Conservation (phyloP, 2,113 vertebrate genomes). For the Laterallus jamaicensis region DNA sequence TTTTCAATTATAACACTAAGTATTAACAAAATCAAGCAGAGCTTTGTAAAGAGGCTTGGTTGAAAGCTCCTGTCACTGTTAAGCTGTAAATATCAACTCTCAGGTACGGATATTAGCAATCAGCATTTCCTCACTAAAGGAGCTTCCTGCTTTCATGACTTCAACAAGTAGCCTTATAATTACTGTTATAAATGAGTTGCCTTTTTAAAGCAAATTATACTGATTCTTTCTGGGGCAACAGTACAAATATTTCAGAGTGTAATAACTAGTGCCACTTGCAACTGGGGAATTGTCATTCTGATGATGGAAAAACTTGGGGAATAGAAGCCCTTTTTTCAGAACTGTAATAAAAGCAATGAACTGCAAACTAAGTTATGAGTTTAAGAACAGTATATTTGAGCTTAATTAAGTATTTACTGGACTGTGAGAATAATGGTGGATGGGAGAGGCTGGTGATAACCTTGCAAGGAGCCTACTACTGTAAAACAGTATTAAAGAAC, state of each 20-base stretch:
- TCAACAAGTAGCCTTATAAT: neutral
- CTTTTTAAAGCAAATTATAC: neutral
- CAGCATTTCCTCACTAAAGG: neutral
- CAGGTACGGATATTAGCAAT: neutral
- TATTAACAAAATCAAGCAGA: neutral
- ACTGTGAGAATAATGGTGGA: neutral
- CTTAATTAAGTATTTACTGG: neutral
- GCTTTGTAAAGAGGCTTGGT: neutral
- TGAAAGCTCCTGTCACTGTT: neutral
- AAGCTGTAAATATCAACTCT: neutral
- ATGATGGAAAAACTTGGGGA: neutral
- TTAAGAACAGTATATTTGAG: neutral
- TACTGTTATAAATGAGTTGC: neutral
- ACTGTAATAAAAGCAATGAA: neutral
- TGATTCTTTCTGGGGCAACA: neutral
- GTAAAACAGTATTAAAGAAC: neutral
- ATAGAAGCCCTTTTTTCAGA: neutral
- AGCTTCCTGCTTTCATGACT: neutral
- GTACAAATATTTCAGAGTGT: neutral
- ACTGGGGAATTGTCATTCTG: neutral
- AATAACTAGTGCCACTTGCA: neutral
- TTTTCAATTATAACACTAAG: neutral
- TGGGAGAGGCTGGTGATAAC: neutral
- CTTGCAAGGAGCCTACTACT: neutral
- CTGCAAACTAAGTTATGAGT: neutral